Evolutionary conservation across 2,113 vertebrate species (phyloP), one percentile per base, ranked within the genome.

Genomic region (Condylura cristata): DNA sequence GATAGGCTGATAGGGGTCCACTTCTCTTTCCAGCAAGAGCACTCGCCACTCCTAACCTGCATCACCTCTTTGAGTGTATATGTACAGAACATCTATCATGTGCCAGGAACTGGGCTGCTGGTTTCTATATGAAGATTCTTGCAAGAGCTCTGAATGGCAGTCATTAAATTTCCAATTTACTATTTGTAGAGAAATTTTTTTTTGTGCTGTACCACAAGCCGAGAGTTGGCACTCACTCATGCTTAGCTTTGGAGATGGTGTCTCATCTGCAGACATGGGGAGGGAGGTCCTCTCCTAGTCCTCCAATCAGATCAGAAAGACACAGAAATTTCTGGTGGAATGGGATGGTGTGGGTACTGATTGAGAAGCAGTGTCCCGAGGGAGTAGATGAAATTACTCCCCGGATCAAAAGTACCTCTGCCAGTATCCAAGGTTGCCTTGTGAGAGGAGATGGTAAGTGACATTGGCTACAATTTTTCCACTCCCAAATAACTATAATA

Each of bases 91-190:
- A 30, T 37, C 12, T 4, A 12, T 30, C n/a, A 5, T 16, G 3
- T 6, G 22, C 51, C 22, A 18, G 44, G 80, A 17, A 28, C 1
- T 6, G 28, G 20, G 48, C 61, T 53, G 28, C 17, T 28, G 14
- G 39, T 6, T 48, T 7, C 12, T 6, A 1, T 0, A 0, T 5
- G 51, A 12, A 12, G 9, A 5, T 28, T 41, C 71, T 28, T 4
- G 37, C 16, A n/a, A 34, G 16, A 18, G 24, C 17, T 58, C 68
- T 74, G 68, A 39, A 53, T 1, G 24, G 68, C 2, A 51, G 37
- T 58, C 22, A 3, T 0, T 34, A 30, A 0, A 3, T 6, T 34
- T 53, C n/a, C 20, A 18, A 24, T 20, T 16, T 41, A 4, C 26
- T 68, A 16, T 68, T 48, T 30, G 2, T n/a, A 70, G 86, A 39